phyloP scores from a whole-genome alignment of 2,888 invertebrate genomes.

The Syritta pipiens region DNA sequence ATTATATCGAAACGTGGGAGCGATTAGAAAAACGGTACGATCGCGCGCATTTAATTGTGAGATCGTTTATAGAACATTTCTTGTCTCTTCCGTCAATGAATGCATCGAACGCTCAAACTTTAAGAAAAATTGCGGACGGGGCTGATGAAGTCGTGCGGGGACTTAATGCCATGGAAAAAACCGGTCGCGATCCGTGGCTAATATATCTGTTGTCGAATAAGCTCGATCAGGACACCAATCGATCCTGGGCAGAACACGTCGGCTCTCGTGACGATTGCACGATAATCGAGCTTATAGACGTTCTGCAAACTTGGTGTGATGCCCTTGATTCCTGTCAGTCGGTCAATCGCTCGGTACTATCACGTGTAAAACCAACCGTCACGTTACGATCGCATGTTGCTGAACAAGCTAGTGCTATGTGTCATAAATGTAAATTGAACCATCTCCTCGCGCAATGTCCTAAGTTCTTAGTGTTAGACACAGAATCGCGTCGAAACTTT shows the following conservation, averaged over 20 bases:
- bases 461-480: conserved; percentile 31
- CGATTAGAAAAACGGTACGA: not conserved
- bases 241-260: too few relatives aligned
- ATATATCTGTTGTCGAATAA: not conserved
- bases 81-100: not conserved
- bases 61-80: not conserved
- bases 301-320: too few relatives aligned
- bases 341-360: not conserved
- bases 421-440: not conserved
- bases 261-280: too few relatives aligned
- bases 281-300: not conserved
- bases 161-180: not conserved
- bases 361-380: not conserved
- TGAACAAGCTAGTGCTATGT: too few relatives aligned
- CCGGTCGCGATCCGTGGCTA: not conserved
- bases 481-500: conserved; percentile 14
- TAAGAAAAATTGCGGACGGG: not conserved
- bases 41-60: too few relatives aligned
- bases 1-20: not conserved
- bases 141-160: too few relatives aligned
- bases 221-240: not conserved
- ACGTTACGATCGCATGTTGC: too few relatives aligned
- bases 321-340: not conserved
- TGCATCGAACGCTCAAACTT: not conserved
- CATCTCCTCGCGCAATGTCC: not conserved